Evolutionary conservation across 2,797 vertebrate genomes (phyloP).

Genomic region (Acanthornis magna): DNA sequence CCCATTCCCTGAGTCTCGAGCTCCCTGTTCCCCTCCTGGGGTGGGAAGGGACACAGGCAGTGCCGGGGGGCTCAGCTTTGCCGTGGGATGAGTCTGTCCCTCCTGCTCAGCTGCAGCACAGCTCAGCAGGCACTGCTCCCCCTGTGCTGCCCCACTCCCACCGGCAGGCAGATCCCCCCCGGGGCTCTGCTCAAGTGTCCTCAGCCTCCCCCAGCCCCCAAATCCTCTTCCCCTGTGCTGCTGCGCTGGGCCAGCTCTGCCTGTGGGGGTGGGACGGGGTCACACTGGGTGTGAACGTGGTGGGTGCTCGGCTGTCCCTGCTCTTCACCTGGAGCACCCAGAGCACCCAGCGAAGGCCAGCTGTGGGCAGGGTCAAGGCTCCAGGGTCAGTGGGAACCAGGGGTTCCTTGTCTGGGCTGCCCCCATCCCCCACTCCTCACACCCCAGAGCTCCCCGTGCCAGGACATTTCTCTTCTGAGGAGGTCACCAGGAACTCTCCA

Average conservation of each 20-base stretch:
- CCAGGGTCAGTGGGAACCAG: background rate
- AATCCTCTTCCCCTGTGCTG: background rate
- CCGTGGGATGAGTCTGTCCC: background rate
- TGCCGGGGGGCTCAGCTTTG: background rate
- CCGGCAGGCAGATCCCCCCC: background rate
- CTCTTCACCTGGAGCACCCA: background rate
- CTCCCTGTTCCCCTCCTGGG: background rate
- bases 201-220: background rate
- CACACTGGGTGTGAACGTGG: background rate
- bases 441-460: background rate
- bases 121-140: background rate
- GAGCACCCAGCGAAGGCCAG: background rate
- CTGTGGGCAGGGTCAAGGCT: background rate
- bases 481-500: background rate
- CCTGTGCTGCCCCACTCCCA: background rate
- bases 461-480: background rate
- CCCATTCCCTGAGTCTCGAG: accelerated
- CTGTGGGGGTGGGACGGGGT: background rate
- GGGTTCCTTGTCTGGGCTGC: background rate
- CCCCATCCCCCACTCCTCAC: background rate
- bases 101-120: background rate
- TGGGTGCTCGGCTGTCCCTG: background rate
- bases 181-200: background rate
- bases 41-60: background rate
- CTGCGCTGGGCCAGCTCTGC: background rate